Conservation (phyloP, 2,797 vertebrate species). For the Xenops minutus region DNA sequence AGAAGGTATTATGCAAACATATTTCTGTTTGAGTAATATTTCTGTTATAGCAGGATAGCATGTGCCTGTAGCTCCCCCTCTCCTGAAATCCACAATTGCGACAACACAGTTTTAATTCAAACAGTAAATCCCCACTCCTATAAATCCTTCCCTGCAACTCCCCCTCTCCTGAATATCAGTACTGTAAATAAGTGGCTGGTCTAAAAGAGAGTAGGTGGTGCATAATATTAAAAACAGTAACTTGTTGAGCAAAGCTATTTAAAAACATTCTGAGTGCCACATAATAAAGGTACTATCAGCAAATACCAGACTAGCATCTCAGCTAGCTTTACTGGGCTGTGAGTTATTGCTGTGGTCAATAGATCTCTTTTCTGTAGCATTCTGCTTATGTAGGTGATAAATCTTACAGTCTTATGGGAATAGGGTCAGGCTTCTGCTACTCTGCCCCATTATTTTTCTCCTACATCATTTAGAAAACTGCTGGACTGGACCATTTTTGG, state of each 20-base stretch:
- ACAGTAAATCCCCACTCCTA: background rate
- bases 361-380: slow-evolving; percentile 75
- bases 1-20: background rate
- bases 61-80: slow-evolving; percentile 20
- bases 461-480: slow-evolving; percentile 76
- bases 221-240: slow-evolving; percentile 63
- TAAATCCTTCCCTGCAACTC: slow-evolving; percentile 2
- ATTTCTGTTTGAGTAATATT: slow-evolving; percentile 20
- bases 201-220: slow-evolving; percentile 50
- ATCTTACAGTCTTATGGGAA: slow-evolving; percentile 77
- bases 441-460: slow-evolving; percentile 75
- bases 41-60: background rate
- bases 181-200: slow-evolving; percentile 32
- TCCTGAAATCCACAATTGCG: background rate
- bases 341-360: slow-evolving; percentile 77
- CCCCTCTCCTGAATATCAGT: background rate
- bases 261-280: slow-evolving; percentile 28
- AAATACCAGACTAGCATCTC: slow-evolving; percentile 63
- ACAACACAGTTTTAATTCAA: background rate
- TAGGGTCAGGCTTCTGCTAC: slow-evolving; percentile 67
- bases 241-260: slow-evolving; percentile 32
- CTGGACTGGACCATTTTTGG: slow-evolving; percentile 62
- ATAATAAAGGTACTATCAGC: slow-evolving; percentile 72
- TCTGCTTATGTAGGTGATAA: slow-evolving; percentile 77
- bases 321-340: slow-evolving; percentile 63